Evolutionary conservation across 92 coral and sea anemone genomes (phyloP), one percentile per base, ranked within the genome.

Genomic region (Siderastrea siderea): DNA sequence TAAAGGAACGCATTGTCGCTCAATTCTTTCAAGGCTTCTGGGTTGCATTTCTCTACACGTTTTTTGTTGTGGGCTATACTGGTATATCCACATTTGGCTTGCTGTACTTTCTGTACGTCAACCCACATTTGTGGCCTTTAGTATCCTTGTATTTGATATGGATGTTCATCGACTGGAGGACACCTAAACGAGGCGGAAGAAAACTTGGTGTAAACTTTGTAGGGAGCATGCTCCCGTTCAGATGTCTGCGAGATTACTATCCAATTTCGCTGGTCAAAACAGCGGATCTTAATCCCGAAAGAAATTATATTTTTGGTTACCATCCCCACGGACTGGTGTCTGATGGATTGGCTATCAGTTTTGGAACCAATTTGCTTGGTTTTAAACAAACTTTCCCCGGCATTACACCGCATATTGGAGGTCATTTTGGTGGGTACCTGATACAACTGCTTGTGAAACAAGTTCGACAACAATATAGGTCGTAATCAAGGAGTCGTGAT

Each of bases 271-370:
- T 90, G 9, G 84, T 81, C 45, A 90, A 90, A 87, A 90, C 93
- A 54, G 74, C 50, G 2, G 90, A 90, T 52, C 84, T 90, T 54
- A 86, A 90, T 80, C 93, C 93, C 11, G 14, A 17, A 9, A 78
- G 81, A 64, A 86, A 90, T 67, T 90, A 90, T 16, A 80, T 90
- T 53, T 90, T 90, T 86, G 93, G 93, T 13, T 90, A 86, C 47
- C 99, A 97, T 76, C 99, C 99, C 0, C 99, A 97, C 57, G 99
- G 99, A 5, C 47, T 86, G 57, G 46, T 97, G 1, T 82, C 91
- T 47, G 97, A 93, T 50, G 99, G 99, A 14, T 92, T 94, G 45
- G 89, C 90, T 3, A 89, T 96, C n/a, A 84, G 94, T 59, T 90
- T 96, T 84, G 95, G 95, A 10, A 89, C 96, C 2, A 95, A 96